phyloP scores from a whole-genome alignment of 2,113 vertebrate genomes.

The Prunella fulvescens region DNA sequence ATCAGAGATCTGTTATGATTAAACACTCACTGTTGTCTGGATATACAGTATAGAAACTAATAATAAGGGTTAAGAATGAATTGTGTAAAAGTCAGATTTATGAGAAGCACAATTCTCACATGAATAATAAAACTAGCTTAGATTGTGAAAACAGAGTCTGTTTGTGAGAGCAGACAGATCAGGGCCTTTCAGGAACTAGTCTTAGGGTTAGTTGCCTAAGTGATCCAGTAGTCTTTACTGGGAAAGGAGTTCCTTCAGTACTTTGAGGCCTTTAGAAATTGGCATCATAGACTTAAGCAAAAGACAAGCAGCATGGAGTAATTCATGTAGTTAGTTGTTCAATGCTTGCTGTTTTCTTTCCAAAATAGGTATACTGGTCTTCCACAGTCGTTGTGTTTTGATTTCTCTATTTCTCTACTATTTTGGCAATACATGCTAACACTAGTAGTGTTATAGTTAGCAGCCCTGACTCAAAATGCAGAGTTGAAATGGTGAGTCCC shows the following conservation, averaged over 20 bases:
- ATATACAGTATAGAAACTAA: not conserved
- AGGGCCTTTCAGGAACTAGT: not conserved
- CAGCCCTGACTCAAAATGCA: not conserved
- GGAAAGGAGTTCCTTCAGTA: not conserved
- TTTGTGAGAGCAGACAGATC: not conserved
- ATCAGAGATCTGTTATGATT: not conserved
- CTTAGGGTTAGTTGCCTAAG: not conserved
- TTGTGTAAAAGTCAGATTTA: not conserved
- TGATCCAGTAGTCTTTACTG: not conserved
- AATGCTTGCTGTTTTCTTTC: not conserved
- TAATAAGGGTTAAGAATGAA: not conserved
- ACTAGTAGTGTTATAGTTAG: not conserved
- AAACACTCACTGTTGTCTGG: not conserved
- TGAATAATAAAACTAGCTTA: not conserved
- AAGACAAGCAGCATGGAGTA: not conserved
- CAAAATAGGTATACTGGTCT: not conserved
- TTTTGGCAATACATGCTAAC: not conserved
- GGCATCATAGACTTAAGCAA: not conserved
- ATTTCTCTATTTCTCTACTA: not conserved
- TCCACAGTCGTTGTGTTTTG: not conserved
- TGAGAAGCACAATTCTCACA: fast-evolving
- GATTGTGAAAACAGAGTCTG: not conserved
- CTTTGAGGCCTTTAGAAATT: not conserved
- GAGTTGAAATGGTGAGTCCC: not conserved
- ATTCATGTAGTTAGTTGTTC: not conserved